Evolutionary conservation across 2,113 vertebrate genomes (phyloP).

Genomic region (Sus scrofa): T2T-Sscrofa CM000820.6:25824501-25825000

Average conservation of each 20-base stretch:
- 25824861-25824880: background rate
- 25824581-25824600: background rate
- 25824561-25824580: background rate
- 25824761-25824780: background rate
- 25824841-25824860: background rate
- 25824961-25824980: background rate
- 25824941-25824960: background rate
- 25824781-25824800: background rate
- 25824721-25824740: background rate
- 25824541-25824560: background rate
- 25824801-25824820: background rate
- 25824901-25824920: background rate
- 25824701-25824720: background rate
- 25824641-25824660: background rate
- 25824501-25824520: background rate
- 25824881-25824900: background rate
- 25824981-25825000: background rate
- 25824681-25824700: background rate
- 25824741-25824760: background rate
- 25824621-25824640: background rate
- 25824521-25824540: background rate
- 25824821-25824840: background rate
- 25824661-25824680: background rate
- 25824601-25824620: background rate
- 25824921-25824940: background rate